Percentiles rank a stretch among this genome's conserved stretches.
phyloP scores from a whole-genome alignment of 2,797 vertebrate species.

The Rhynchonycteris naso region DNA sequence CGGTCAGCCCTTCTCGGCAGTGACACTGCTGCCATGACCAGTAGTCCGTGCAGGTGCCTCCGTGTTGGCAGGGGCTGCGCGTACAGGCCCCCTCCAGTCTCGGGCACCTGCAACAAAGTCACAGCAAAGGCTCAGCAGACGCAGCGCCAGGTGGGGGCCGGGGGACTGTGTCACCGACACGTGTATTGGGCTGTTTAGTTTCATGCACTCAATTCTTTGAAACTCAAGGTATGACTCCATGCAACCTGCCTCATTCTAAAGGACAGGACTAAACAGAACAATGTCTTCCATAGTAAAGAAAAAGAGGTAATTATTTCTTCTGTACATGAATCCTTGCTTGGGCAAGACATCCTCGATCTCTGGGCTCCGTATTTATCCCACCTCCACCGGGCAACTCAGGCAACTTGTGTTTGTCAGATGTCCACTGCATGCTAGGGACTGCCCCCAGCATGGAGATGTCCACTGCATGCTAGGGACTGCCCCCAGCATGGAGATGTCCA shows the following conservation, averaged over 20 bases:
- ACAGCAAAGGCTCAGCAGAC: conserved; percentile 36
- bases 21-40: conserved; percentile 99
- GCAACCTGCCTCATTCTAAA: not conserved
- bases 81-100: conserved; percentile 95
- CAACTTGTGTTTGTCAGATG: not conserved
- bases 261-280: not conserved
- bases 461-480: too few species aligned
- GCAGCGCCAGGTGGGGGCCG: not conserved
- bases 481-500: not conserved
- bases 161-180: too few species aligned
- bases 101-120: conserved; percentile 90
- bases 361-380: not conserved
- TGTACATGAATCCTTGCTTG: not conserved
- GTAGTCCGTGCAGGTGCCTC: conserved; percentile 94
- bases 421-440: not conserved
- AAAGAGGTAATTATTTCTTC: not conserved
- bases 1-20: conserved; percentile 94
- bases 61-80: conserved; percentile 93
- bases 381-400: not conserved
- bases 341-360: not conserved
- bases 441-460: not conserved
- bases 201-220: not conserved
- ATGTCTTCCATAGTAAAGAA: not conserved
- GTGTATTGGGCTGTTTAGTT: not conserved
- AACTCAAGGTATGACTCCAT: not conserved